phyloP scores from a whole-genome alignment of 1,140 invertebrate species.

The Dendroctonus valens region DNA sequence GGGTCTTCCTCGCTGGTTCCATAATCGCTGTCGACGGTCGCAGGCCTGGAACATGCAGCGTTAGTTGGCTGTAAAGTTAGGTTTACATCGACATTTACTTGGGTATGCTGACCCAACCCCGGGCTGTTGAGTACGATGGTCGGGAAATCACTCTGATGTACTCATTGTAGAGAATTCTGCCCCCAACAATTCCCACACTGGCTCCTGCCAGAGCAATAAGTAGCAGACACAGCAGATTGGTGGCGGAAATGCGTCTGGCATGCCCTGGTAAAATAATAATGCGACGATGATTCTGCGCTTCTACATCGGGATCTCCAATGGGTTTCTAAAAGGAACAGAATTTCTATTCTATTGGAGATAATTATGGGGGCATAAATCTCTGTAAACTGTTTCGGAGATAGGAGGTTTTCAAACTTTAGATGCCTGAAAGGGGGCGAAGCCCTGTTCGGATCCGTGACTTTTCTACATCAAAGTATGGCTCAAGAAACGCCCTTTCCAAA shows the following conservation, averaged over 20 bases:
- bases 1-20: neutral
- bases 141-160: slow-evolving; percentile 61
- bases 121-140: slow-evolving; percentile 2
- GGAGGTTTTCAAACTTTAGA: no score
- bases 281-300: slow-evolving; percentile 40
- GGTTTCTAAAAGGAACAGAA: neutral
- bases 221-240: slow-evolving; percentile 69
- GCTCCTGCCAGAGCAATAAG: slow-evolving; percentile 71
- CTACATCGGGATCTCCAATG: slow-evolving; percentile 41
- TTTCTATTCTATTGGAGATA: neutral
- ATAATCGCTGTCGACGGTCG: neutral
- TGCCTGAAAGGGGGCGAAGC: no score
- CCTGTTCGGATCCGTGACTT: no score
- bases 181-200: slow-evolving; percentile 72
- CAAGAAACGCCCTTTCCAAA: no score
- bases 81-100: slow-evolving; percentile 19
- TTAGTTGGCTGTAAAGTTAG: neutral
- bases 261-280: slow-evolving; percentile 54
- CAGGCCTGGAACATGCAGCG: neutral
- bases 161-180: slow-evolving; percentile 74
- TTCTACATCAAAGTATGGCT: no score
- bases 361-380: neutral
- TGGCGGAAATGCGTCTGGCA: slow-evolving; percentile 57
- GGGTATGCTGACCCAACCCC: slow-evolving; percentile 33
- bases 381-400: neutral